A percentile compares a stretch with the other conserved stretches of the same genome.
Conservation (phyloP, 2,888 invertebrate genomes). For the Petrophora chlorosata region DNA sequence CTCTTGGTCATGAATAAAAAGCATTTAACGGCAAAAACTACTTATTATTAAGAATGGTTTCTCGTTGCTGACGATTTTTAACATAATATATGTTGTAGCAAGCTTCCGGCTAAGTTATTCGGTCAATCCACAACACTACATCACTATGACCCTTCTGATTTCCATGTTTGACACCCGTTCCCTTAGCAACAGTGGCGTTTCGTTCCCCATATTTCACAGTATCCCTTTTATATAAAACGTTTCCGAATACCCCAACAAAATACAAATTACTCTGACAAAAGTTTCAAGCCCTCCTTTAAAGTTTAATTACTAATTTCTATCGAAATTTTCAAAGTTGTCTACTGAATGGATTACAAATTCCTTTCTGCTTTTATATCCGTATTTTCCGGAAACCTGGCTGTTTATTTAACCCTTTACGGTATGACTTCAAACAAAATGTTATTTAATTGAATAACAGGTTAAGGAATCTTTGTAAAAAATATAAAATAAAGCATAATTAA, state of each 20-base stretch:
- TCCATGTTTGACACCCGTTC: constrained; percentile 11
- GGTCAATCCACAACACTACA: background rate
- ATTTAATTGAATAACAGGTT: no score
- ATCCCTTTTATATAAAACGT: constrained; percentile 3
- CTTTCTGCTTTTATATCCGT: constrained; percentile 1
- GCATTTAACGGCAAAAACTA: no score
- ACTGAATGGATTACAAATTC: constrained; percentile 14
- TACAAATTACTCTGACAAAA: constrained; percentile 22
- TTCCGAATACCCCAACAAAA: background rate
- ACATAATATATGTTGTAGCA: no score
- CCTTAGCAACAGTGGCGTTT: constrained; percentile 7
- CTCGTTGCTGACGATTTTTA: no score
- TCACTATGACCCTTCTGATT: constrained; percentile 6
- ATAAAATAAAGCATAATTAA: no score
- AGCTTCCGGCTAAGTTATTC: constrained; percentile 4
- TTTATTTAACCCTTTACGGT: no score
- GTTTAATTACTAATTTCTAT: constrained; percentile 25
- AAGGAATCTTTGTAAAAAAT: no score
- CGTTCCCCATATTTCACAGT: constrained; percentile 3
- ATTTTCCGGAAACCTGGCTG: no score
- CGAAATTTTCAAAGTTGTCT: constrained; percentile 19
- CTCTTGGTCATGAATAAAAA: no score
- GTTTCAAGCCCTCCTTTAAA: constrained; percentile 17
- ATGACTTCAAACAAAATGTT: no score
- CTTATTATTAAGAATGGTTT: no score